A percentile compares a stretch with the other conserved stretches of the same genome.
Evolutionary conservation across 2,888 invertebrate genomes (phyloP).

Genomic region (Spisula solida): DNA sequence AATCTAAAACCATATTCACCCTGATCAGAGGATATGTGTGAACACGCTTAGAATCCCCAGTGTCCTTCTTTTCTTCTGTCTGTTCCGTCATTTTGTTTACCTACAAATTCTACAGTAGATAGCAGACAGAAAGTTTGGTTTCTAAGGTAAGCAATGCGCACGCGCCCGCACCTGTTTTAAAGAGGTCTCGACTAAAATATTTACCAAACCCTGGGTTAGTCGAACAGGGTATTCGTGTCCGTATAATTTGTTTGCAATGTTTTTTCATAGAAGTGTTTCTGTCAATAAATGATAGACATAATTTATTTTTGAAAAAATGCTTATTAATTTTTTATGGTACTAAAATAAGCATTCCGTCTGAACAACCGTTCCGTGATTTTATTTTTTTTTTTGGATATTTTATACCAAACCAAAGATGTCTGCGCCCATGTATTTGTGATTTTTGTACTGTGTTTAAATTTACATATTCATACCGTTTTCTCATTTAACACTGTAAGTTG

Average conservation of each 20-base stretch:
- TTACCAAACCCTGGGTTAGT: background rate
- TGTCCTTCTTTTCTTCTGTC: constrained; percentile 85
- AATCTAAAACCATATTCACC: constrained; percentile 88
- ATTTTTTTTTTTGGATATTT: background rate
- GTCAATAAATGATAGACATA: no score
- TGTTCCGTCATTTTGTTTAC: constrained; percentile 82
- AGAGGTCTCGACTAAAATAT: background rate
- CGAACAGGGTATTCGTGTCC: no score
- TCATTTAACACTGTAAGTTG: no score
- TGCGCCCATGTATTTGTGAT: constrained; percentile 29
- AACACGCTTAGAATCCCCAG: constrained; percentile 80
- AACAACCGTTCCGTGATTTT: no score
- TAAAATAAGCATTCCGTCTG: no score
- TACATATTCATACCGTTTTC: no score
- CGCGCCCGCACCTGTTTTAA: constrained; percentile 58
- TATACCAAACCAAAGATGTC: constrained; percentile 41
- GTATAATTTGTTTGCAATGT: no score
- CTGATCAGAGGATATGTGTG: constrained; percentile 93
- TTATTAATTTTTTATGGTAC: no score
- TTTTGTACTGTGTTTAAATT: no score
- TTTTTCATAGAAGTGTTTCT: no score
- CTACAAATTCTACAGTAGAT: background rate
- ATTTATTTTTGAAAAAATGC: no score
- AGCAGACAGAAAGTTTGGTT: constrained; percentile 41
- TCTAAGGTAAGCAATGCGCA: constrained; percentile 60